Evolutionary conservation across 2,113 vertebrate genomes (phyloP).

Genomic region (Herpailurus yagouaroundi): DNA sequence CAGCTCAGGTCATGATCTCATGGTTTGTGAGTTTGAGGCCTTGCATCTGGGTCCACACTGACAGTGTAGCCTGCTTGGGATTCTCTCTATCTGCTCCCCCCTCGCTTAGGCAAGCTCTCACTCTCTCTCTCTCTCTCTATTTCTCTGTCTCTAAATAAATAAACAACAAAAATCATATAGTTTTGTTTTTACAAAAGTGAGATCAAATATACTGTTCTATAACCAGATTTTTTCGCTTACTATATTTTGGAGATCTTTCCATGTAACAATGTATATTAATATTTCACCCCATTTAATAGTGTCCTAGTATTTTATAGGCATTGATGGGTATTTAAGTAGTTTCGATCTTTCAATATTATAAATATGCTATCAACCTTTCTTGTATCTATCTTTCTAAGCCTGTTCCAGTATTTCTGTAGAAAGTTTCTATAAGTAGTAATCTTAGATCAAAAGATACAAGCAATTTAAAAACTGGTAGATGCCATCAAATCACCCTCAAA

Average conservation of each 20-base stretch:
- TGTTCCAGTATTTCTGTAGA: not conserved
- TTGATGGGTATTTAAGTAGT: not conserved
- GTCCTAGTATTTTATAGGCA: not conserved
- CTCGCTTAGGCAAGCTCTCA: no score
- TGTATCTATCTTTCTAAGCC: not conserved
- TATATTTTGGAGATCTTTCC: not conserved
- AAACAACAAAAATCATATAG: not conserved
- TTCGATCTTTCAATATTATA: not conserved
- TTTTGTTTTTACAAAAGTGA: not conserved
- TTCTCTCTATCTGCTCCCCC: no score
- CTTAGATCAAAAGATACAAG: not conserved
- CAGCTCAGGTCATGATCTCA: no score
- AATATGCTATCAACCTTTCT: not conserved
- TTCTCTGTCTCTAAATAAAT: no score
- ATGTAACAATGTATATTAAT: not conserved
- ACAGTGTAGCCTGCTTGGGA: no score
- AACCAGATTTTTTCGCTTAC: not conserved
- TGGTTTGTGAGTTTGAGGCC: no score
- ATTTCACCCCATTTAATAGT: not conserved
- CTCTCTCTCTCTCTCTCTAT: no score
- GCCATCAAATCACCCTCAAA: not conserved
- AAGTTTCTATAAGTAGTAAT: not conserved
- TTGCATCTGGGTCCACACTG: no score
- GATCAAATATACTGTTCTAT: not conserved
- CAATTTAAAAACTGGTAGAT: not conserved